Evolutionary conservation across 2,113 vertebrate species (phyloP).

Genomic region (Herpetotheres cachinnans): DNA sequence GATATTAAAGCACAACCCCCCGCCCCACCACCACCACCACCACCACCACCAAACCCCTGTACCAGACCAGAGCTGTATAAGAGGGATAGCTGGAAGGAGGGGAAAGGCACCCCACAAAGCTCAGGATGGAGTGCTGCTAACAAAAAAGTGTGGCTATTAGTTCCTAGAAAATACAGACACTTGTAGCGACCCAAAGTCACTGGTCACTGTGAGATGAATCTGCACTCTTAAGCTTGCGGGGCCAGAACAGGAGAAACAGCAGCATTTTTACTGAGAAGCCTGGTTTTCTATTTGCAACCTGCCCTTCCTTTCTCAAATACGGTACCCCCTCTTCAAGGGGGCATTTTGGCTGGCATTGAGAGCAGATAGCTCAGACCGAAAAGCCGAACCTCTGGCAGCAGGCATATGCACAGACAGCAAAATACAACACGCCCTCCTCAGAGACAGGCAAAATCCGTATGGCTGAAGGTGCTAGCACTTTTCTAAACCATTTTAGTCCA

Average conservation of each 20-base stretch:
- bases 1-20: neutral
- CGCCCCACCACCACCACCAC: too few species aligned
- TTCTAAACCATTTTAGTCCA: conserved; percentile 65
- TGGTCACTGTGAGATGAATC: neutral
- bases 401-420: neutral
- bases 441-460: conserved; percentile 4
- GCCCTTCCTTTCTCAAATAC: neutral
- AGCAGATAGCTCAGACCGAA: neutral
- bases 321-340: neutral
- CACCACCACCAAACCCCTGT: neutral
- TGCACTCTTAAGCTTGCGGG: neutral
- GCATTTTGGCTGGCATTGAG: neutral
- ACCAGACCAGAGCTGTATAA: neutral
- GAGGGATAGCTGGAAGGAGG: neutral
- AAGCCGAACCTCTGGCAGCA: neutral
- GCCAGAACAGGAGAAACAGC: neutral
- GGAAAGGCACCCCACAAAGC: neutral
- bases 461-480: conserved; percentile 60
- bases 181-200: neutral
- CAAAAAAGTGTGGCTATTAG: neutral
- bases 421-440: neutral
- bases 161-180: neutral
- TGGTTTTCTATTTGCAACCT: neutral
- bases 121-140: neutral
- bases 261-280: neutral